A percentile compares a stretch with the other conserved stretches of the same genome.
Evolutionary conservation across 2,797 vertebrate genomes (phyloP).

Genomic region (Petrocephalus schoutedeni): DNA sequence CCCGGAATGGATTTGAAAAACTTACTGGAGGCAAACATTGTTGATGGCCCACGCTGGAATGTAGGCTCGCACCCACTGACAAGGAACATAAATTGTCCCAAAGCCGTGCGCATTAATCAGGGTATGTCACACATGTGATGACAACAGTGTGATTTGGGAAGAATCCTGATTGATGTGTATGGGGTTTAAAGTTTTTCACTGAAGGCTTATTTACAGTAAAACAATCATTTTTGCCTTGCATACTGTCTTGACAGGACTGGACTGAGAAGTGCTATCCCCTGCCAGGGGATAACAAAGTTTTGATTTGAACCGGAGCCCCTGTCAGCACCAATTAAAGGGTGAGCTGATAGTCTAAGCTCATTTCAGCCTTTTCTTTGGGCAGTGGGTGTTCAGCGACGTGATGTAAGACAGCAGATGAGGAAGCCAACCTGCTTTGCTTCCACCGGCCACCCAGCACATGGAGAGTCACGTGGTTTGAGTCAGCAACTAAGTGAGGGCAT

Average conservation of each 20-base stretch:
- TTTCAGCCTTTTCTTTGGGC: background rate
- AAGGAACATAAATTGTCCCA: background rate
- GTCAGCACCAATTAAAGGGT: background rate
- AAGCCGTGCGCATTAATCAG: background rate
- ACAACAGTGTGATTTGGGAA: background rate
- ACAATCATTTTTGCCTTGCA: background rate
- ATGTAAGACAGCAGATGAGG: background rate
- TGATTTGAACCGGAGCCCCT: background rate
- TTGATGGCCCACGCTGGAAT: background rate
- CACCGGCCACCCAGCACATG: background rate
- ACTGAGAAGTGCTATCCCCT: background rate
- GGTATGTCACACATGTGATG: background rate
- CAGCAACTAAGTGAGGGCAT: background rate
- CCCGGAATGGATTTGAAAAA: background rate
- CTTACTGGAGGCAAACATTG: background rate
- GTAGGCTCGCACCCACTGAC: background rate
- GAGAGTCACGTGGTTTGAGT: background rate
- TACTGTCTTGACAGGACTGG: background rate
- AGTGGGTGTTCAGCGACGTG: background rate
- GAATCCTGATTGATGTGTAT: background rate
- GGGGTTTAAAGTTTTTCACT: background rate
- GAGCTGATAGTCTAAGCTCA: background rate
- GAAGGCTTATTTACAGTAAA: background rate
- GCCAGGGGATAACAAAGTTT: background rate
- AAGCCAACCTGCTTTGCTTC: background rate